Evolutionary conservation across 2,113 vertebrate species (phyloP), one percentile per base, ranked within the genome.

Genomic region (Puma concolor): DNA sequence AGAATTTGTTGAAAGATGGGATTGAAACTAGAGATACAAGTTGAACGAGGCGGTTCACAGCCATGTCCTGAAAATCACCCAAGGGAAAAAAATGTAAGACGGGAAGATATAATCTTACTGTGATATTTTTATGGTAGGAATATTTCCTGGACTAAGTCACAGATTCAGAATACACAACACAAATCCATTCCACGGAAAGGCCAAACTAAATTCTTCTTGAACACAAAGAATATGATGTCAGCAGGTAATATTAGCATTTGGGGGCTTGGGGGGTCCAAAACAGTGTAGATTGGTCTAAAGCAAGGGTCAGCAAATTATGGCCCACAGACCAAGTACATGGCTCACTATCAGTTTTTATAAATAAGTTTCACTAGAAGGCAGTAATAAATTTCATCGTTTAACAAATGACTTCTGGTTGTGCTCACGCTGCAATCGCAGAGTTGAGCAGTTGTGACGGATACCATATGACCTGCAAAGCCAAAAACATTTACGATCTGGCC

Each of bases 1-100:
- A 95, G 94, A 96, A 88, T 91, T 21, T 82, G 81, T 88, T 98
- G 97, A 98, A 95, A 95, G 93, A 96, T 60, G 52, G 74, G 80
- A 95, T 93, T 94, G 92, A 97, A 96, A 84, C 38, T 85, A 92
- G 88, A 95, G 69, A 82, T 83, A 95, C 16, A 94, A 86, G 41
- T 76, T 80, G 88, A 97, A 95, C 52, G 48, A 91, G 86, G 91
- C 29, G 11, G 44, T 83, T 97, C 67, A 92, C 0, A 83, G 41
- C 85, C 67, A 86, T 14, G 33, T 91, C 69, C 86, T 87, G 76
- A 97, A 97, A 91, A 97, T 54, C 41, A 89, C 52, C 64, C 79
- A 83, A 97, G 95, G 63, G 31, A 85, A 57, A 93, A 79, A 19
- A 50, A 85, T 66, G 33, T 89, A 88, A 95, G 36, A 72, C 96